phyloP scores from a whole-genome alignment of 2,888 invertebrate species.

The Tinea pellionella region DNA sequence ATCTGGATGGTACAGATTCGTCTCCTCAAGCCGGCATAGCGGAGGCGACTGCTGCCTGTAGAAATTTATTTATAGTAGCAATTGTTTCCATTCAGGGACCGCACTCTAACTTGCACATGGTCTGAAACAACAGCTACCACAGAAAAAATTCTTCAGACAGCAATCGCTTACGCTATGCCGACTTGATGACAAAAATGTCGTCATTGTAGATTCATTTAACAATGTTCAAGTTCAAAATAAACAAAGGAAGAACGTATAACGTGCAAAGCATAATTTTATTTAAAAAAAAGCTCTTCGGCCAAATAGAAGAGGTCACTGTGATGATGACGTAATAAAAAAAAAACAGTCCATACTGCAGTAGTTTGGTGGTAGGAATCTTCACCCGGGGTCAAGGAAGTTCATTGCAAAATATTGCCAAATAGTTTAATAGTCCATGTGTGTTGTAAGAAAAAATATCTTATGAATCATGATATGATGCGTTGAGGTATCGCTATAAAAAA shows the following conservation, averaged over 20 bases:
- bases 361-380: slow-evolving; percentile 15
- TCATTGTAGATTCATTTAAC: no score
- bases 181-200: no score
- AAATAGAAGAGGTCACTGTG: slow-evolving; percentile 43
- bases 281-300: slow-evolving; percentile 47
- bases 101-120: no score
- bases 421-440: not conserved
- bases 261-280: slow-evolving; percentile 28
- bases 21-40: no score
- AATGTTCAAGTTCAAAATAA: slow-evolving; percentile 26
- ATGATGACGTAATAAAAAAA: slow-evolving; percentile 45
- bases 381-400: slow-evolving; percentile 60
- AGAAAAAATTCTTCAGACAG: no score
- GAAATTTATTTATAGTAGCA: no score
- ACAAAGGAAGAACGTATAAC: slow-evolving; percentile 58
- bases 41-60: no score
- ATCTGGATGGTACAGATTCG: no score
- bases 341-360: not conserved
- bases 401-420: slow-evolving; percentile 28
- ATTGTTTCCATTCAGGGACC: no score
- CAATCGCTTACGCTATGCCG: no score
- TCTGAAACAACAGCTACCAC: no score
- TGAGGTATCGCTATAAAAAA: slow-evolving; percentile 20
- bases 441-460: slow-evolving; percentile 15
- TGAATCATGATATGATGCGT: slow-evolving; percentile 26